Evolutionary conservation across 1,140 invertebrate genomes (phyloP), one percentile per base, ranked within the genome.

Genomic region (Lordiphosa mommai): DNA sequence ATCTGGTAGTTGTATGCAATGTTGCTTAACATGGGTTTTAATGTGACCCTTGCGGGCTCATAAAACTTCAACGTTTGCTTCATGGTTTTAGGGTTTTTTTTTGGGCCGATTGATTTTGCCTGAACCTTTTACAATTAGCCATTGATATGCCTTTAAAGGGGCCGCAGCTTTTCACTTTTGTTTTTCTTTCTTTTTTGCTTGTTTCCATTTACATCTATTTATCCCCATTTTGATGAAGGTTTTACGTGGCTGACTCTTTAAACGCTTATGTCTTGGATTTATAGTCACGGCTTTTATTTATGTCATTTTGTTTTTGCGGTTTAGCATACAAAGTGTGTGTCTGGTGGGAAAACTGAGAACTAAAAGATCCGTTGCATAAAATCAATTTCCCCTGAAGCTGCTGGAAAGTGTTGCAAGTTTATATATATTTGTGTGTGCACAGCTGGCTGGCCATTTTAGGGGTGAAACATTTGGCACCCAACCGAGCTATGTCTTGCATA

Each of bases 11-110:
- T 76, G 56, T 65, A 30, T 6, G 47, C 53, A 20, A 36, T 73
- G 65, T 80, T 80, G 51, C 46, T 55, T 64, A 73, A 73, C 80
- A 86, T 86, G 82, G 61, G 59, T 77, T 84, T 86, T 86, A 86
- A 86, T 86, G 84, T 87, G 84, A 84, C 84, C 82, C 82, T 82
- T 86, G 82, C 61, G 82, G 76, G 64, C 56, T 63, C 76, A 84
- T 86, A 86, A 86, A 86, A 73, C 61, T 67, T 59, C 64, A 52
- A 56, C 63, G 50, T 57, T 60, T 66, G 43, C 34, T 67, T 57
- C 40, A 61, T 61, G 63, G 57, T 44, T 70, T 70, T 46, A 12
- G 30, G 27, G 27, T 38, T 65, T 59, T 58, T 12, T 23, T 12
- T 37, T 48, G 5, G 10, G 12, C 10, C 20, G 40, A 14, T 52